phyloP scores from a whole-genome alignment of 2,113 vertebrate genomes.

The Oncorhynchus clarkii region DNA sequence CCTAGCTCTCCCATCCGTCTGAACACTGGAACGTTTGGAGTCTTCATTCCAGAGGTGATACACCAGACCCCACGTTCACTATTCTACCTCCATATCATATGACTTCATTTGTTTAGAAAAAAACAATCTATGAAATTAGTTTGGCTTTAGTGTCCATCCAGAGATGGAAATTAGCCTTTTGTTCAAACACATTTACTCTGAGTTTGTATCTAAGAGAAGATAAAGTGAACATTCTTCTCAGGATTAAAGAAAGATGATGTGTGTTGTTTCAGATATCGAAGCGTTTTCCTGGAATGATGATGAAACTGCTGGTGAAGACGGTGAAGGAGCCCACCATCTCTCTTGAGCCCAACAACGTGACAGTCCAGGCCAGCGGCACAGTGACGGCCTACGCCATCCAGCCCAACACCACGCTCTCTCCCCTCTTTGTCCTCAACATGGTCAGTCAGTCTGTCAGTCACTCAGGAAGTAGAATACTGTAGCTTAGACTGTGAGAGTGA shows the following conservation, averaged over 20 bases:
- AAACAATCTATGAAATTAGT: too few species aligned
- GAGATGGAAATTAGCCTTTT: neutral
- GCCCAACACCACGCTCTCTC: slow-evolving; percentile 60
- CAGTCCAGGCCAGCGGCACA: slow-evolving; percentile 37
- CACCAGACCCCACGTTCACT: neutral
- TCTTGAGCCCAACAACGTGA: slow-evolving; percentile 57
- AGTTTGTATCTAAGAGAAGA: neutral
- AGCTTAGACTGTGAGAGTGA: too few species aligned
- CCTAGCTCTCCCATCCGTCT: slow-evolving; percentile 63
- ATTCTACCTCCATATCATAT: too few species aligned
- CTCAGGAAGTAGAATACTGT: too few species aligned
- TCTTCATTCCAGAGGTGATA: slow-evolving; percentile 65
- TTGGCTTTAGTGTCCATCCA: neutral
- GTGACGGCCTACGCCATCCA: slow-evolving; percentile 71
- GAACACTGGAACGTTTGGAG: slow-evolving; percentile 67
- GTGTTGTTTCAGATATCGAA: slow-evolving; percentile 59
- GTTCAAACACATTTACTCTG: neutral
- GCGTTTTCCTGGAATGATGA: slow-evolving; percentile 66
- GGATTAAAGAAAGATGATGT: too few species aligned
- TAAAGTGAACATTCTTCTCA: neutral
- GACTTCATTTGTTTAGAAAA: too few species aligned
- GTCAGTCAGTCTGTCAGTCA: slow-evolving; percentile 47
- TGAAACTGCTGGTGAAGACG: slow-evolving; percentile 64
- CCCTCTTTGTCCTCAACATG: slow-evolving; percentile 71
- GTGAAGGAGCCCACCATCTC: slow-evolving; percentile 49